Conservation (phyloP, 2,888 invertebrate species). For the Agonopterix subpropinquella region DNA sequence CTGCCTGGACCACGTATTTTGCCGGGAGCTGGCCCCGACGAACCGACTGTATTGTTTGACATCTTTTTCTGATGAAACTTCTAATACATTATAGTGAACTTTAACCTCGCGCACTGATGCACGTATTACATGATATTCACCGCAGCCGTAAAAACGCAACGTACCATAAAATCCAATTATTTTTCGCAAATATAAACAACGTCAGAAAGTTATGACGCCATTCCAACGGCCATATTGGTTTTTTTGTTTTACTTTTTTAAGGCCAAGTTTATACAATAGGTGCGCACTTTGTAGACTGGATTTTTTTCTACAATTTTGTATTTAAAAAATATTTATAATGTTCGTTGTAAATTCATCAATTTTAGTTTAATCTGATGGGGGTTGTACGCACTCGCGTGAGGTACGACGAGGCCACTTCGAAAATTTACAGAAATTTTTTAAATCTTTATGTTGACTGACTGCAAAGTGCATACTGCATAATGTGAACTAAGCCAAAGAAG, state of each 20-base stretch:
- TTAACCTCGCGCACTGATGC: conserved; percentile 16
- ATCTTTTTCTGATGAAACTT: conserved; percentile 38
- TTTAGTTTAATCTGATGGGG: too few relatives aligned
- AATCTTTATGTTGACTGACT: too few relatives aligned
- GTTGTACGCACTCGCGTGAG: too few relatives aligned
- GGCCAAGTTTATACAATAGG: too few relatives aligned
- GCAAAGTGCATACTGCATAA: too few relatives aligned
- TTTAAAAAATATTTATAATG: too few relatives aligned
- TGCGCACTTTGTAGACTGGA: too few relatives aligned
- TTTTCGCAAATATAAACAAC: conserved; percentile 67
- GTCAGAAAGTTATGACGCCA: conserved; percentile 71
- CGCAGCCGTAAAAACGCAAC: conserved; percentile 16
- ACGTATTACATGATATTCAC: conserved; percentile 44
- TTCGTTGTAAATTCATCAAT: too few relatives aligned
- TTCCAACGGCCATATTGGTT: conserved; percentile 65
- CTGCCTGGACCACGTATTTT: conserved; percentile 83
- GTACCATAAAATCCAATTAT: conserved; percentile 21
- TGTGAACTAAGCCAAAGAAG: too few relatives aligned
- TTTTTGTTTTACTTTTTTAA: conserved; percentile 4
- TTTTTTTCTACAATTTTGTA: too few relatives aligned
- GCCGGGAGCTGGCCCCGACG: conserved; percentile 73
- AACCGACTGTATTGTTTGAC: conserved; percentile 72
- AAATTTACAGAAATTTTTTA: too few relatives aligned
- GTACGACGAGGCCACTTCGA: too few relatives aligned
- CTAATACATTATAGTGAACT: conserved; percentile 48